Evolutionary conservation across 92 coral and sea anemone species (phyloP).

Genomic region (Palythoa heliodiscus): DNA sequence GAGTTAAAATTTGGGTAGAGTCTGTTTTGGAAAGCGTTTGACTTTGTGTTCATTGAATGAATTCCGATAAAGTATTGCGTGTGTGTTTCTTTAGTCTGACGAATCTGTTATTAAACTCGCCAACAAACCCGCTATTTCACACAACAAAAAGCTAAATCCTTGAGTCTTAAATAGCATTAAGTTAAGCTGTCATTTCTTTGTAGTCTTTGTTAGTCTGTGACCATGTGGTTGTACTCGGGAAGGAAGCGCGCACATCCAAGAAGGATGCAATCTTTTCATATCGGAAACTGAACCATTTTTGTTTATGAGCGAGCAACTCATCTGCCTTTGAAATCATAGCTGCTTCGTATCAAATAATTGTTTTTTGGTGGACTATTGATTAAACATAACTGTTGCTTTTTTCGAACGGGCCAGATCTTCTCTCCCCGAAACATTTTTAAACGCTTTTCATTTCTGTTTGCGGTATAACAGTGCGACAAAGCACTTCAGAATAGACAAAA

Average conservation of each 20-base stretch:
- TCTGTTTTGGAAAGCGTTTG: not conserved
- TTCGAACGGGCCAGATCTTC: not conserved
- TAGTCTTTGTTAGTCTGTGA: not conserved
- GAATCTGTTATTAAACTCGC: not conserved
- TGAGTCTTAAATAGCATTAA: not conserved
- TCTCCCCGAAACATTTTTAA: not conserved
- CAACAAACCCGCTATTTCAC: not conserved
- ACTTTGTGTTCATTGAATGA: not conserved
- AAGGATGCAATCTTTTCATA: not conserved
- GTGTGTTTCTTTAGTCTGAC: conserved; percentile 9
- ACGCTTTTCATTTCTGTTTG: not conserved
- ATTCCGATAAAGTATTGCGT: conserved; percentile 9
- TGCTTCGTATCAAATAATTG: not conserved
- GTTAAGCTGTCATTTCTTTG: not conserved
- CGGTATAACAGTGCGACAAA: not conserved
- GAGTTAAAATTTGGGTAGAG: not conserved
- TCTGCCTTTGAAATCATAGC: not conserved
- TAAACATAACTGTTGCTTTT: not conserved
- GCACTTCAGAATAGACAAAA: not conserved
- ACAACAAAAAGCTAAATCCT: not conserved
- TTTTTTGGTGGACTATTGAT: not conserved
- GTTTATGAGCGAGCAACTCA: no score
- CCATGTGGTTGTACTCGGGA: not conserved
- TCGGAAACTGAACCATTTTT: conserved; percentile 8
- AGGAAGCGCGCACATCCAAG: no score